A percentile compares a stretch with the other conserved stretches of the same genome.
Conservation (phyloP, 2,113 vertebrate species). For the Zingel zingel region DNA sequence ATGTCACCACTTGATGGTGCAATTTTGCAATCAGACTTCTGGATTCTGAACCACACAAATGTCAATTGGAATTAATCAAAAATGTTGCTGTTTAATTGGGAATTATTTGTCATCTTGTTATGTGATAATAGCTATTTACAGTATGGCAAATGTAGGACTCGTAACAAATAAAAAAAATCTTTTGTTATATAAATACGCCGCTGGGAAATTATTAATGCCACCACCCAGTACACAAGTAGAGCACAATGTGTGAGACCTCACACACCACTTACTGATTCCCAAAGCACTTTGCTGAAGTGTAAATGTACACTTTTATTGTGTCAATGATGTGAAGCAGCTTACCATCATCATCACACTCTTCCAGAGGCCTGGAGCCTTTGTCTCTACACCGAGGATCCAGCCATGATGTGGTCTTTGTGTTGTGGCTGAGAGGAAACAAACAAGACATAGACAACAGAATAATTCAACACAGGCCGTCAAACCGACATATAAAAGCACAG, state of each 20-base stretch:
- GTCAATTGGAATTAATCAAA: conserved; percentile 17
- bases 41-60: neutral
- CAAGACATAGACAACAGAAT: conserved; percentile 44
- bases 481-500: conserved; percentile 54
- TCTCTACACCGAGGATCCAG: conserved; percentile 97
- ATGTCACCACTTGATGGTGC: conserved; percentile 78
- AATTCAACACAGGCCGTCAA: conserved; percentile 52
- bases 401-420: conserved; percentile 99
- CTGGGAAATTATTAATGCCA: neutral
- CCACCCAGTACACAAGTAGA: conserved; percentile 8
- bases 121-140: neutral
- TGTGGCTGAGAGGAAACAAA: conserved; percentile 89
- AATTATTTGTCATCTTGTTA: neutral
- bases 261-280: conserved; percentile 34
- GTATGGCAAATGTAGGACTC: neutral
- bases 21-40: conserved; percentile 55
- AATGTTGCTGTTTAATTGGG: neutral
- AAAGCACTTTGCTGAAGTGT: conserved; percentile 24
- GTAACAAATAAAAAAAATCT: neutral
- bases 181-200: neutral
- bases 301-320: neutral
- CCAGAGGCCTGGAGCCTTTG: conserved; percentile 94
- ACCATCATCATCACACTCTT: conserved; percentile 99
- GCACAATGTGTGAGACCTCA: conserved; percentile 12
- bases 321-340: conserved; percentile 74